phyloP scores from a whole-genome alignment of 2,113 vertebrate species.

The Burhinus bistriatus region DNA sequence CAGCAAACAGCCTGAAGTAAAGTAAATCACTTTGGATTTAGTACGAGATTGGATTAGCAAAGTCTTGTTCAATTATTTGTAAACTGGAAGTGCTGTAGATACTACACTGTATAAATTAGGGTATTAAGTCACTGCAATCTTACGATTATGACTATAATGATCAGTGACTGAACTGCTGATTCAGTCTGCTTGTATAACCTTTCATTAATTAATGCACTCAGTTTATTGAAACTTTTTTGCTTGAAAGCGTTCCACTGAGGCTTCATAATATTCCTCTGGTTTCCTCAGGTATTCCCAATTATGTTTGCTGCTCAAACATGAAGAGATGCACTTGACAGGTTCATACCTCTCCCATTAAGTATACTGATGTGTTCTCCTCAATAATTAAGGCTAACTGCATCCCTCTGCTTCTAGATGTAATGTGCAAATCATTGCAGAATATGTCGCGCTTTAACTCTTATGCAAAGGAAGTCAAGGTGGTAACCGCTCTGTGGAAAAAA shows the following conservation, averaged over 20 bases:
- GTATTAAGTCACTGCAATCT: neutral
- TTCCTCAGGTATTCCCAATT: neutral
- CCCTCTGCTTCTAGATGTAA: neutral
- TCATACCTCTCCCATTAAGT: neutral
- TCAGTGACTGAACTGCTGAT: neutral
- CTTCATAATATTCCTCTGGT: neutral
- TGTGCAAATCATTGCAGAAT: neutral
- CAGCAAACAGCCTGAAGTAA: neutral
- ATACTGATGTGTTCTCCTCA: neutral
- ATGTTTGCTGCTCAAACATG: neutral
- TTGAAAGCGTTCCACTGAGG: neutral
- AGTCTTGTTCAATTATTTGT: neutral
- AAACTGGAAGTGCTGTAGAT: neutral
- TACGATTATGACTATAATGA: neutral
- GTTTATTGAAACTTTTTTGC: neutral
- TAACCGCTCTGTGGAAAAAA: neutral
- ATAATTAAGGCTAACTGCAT: neutral
- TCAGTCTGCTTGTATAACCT: neutral
- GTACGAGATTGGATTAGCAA: neutral
- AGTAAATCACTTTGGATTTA: neutral
- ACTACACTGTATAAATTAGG: neutral
- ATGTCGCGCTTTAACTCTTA: neutral
- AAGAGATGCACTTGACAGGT: neutral
- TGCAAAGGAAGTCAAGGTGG: neutral
- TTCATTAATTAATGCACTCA: neutral